Conservation (phyloP, 2,113 vertebrate species). For the Pycnonotus jocosus region DNA sequence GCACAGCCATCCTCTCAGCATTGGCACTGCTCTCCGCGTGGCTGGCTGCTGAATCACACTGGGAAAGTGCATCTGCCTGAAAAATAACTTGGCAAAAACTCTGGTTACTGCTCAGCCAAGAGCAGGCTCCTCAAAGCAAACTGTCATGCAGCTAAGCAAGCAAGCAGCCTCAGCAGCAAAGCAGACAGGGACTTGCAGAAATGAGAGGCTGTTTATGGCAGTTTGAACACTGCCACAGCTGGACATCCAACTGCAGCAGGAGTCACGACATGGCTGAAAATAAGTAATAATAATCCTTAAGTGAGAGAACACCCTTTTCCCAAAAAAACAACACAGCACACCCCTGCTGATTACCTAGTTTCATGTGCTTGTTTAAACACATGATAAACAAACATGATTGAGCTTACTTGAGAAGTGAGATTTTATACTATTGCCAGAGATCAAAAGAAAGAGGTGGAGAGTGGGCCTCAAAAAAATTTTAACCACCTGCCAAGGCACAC, state of each 20-base stretch:
- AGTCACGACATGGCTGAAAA: neutral
- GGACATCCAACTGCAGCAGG: neutral
- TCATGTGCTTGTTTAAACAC: neutral
- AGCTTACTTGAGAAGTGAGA: neutral
- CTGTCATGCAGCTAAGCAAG: neutral
- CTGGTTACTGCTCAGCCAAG: neutral
- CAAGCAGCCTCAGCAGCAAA: neutral
- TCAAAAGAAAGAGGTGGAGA: neutral
- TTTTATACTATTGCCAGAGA: neutral
- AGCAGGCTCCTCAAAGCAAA: neutral
- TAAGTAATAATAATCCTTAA: neutral
- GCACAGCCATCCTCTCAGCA: neutral
- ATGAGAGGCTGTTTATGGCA: neutral
- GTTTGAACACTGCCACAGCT: neutral
- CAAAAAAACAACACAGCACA: neutral
- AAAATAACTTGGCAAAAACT: neutral
- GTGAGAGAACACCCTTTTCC: neutral
- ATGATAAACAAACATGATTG: neutral
- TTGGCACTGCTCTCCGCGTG: accelerated
- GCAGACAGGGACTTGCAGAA: neutral
- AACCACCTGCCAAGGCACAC: neutral
- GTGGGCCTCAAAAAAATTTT: neutral
- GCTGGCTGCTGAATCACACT: neutral
- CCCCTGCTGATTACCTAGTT: neutral
- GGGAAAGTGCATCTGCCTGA: neutral